phyloP scores from a whole-genome alignment of 2,888 invertebrate genomes.

The Rotaria sp. region DNA sequence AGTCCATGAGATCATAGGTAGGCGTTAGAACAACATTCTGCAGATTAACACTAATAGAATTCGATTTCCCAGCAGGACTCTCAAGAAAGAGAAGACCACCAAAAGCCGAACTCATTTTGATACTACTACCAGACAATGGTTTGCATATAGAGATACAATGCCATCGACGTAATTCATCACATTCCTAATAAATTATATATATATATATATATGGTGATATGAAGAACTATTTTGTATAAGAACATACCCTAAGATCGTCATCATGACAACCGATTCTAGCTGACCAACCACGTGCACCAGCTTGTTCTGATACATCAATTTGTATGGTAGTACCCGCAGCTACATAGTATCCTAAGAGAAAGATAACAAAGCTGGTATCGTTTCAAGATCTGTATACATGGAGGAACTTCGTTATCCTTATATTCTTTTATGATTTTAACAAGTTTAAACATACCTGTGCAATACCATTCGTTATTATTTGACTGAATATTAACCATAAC shows the following conservation, averaged over 20 bases:
- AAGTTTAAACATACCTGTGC: background rate
- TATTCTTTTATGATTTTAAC: background rate
- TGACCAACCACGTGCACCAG: conserved; percentile 39
- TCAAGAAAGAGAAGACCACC: conserved; percentile 37
- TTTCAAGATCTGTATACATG: no score
- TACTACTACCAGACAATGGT: background rate
- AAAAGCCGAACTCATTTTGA: conserved; percentile 18
- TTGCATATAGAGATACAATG: background rate
- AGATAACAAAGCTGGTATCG: no score
- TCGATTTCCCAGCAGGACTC: background rate
- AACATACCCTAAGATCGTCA: conserved; percentile 41
- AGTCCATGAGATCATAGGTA: conserved; percentile 30
- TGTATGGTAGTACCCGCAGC: conserved; percentile 36
- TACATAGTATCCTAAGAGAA: conserved; percentile 41
- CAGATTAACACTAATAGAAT: background rate
- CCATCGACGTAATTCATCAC: conserved; percentile 27
- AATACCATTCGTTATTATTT: conserved; percentile 37
- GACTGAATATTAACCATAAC: conserved; percentile 37
- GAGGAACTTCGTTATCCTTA: background rate
- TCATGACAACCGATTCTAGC: conserved; percentile 43
- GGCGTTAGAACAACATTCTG: conserved; percentile 35
- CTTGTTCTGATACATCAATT: conserved; percentile 26
- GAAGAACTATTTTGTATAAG: no score
- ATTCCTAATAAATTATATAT: no score
- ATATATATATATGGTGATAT: no score